These are phyloP conservation scores for Graphium colonna DNA, from an alignment of 2,888 invertebrate genomes.

Conservation along the genomic window DNA sequence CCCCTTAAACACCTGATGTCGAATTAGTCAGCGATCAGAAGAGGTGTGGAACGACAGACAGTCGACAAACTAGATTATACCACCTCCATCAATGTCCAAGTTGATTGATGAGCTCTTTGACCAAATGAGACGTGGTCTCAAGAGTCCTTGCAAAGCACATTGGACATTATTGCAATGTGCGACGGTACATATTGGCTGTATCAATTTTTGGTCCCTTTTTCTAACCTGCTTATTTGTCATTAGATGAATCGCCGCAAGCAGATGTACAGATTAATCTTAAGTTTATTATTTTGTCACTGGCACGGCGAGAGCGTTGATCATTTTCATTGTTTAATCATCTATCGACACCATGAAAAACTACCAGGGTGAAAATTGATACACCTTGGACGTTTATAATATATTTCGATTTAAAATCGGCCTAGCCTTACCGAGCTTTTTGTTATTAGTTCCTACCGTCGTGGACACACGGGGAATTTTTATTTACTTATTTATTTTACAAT, in stretches of 20 bases:
- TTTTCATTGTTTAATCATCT: neutral
- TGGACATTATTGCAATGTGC: slow-evolving; percentile 23
- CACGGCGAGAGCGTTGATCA: slow-evolving; percentile 2
- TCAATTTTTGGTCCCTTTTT: slow-evolving; percentile 33
- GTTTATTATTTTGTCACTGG: slow-evolving; percentile 24
- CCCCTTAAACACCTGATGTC: slow-evolving; percentile 45
- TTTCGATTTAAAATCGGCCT: too few species aligned
- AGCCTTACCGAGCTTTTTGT: too few species aligned
- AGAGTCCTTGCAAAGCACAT: slow-evolving; percentile 21
- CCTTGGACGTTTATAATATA: too few species aligned
- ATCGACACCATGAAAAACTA: neutral
- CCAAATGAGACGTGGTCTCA: slow-evolving; percentile 43
- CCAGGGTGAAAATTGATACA: too few species aligned
- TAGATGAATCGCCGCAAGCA: slow-evolving; percentile 28
- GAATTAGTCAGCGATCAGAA: slow-evolving; percentile 51
- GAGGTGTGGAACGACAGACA: slow-evolving; percentile 50
- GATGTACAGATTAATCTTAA: slow-evolving; percentile 22
- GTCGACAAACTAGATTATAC: slow-evolving; percentile 64
- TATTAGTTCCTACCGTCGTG: too few species aligned
- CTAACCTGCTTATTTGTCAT: slow-evolving; percentile 46
- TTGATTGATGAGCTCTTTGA: slow-evolving; percentile 63
- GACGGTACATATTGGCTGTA: slow-evolving; percentile 18
- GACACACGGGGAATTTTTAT: too few species aligned
- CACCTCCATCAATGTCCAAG: slow-evolving; percentile 62
- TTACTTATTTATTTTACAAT: too few species aligned